Conservation (phyloP, 1,140 invertebrate species). For the Mactra quadrangularis region DNA sequence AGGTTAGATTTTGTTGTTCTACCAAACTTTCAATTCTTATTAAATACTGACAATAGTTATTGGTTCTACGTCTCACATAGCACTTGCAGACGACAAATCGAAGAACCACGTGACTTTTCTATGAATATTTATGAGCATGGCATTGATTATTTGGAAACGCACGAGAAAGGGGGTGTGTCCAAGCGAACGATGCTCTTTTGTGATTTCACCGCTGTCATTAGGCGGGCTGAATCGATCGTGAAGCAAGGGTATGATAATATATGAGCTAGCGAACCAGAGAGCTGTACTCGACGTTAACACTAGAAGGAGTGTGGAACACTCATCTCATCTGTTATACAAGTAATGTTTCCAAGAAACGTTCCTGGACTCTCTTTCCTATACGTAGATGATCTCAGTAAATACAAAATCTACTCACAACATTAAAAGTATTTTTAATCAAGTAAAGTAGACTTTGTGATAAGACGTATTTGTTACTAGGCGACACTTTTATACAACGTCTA, state of each 20-base stretch:
- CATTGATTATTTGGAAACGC: constrained; percentile 42
- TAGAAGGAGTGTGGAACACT: too few species aligned
- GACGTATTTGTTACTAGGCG: too few species aligned
- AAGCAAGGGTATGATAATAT: neutral
- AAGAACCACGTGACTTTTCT: constrained; percentile 26
- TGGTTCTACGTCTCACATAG: constrained; percentile 47
- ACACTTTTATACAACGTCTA: too few species aligned
- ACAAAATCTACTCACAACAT: too few species aligned
- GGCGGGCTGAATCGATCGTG: constrained; percentile 12
- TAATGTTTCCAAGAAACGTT: too few species aligned
- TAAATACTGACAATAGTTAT: constrained; percentile 59
- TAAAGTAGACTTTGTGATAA: too few species aligned
- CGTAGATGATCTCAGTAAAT: too few species aligned
- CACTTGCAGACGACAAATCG: constrained; percentile 42
- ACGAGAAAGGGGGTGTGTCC: constrained; percentile 33
- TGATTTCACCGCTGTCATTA: constrained; percentile 53
- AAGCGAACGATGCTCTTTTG: constrained; percentile 45
- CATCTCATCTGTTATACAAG: too few species aligned
- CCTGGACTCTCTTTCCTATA: too few species aligned
- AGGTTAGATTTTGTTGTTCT: constrained; percentile 51
- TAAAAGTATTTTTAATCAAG: too few species aligned
- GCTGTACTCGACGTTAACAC: neutral
- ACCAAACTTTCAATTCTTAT: constrained; percentile 51
- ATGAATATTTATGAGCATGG: constrained; percentile 45
- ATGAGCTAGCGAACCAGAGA: constrained; percentile 5